These are phyloP conservation scores for Drosophila bocki DNA, from an alignment of 1,140 invertebrate genomes.

Conservation along the genomic window DNA sequence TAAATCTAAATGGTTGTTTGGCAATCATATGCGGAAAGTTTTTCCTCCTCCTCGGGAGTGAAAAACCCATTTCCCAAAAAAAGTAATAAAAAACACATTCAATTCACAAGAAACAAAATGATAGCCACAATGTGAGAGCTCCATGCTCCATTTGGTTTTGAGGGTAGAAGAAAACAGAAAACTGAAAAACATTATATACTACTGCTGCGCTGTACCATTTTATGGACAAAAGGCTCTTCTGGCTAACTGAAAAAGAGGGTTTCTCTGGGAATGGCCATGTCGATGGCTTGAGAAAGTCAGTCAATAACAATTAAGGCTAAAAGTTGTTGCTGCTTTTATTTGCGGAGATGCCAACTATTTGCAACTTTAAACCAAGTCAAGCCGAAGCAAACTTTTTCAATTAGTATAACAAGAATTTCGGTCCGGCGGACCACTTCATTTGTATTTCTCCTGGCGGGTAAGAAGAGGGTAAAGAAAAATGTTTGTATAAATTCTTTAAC, in stretches of 20 bases:
- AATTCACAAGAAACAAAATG: constrained; percentile 52
- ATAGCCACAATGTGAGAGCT: constrained; percentile 35
- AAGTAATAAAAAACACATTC: constrained; percentile 58
- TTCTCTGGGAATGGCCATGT: neutral
- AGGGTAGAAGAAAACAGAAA: constrained; percentile 42
- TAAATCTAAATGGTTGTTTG: constrained; percentile 32
- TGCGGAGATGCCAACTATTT: constrained; percentile 49
- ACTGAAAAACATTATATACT: constrained; percentile 54
- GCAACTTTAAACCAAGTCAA: constrained; percentile 64
- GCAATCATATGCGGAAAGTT: constrained; percentile 49
- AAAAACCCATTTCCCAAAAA: constrained; percentile 35
- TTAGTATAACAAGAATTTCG: constrained; percentile 78
- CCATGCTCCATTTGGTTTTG: constrained; percentile 57
- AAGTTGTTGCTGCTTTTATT: constrained; percentile 56
- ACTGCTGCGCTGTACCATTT: constrained; percentile 30
- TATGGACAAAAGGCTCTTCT: constrained; percentile 45
- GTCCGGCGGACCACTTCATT: constrained; percentile 41
- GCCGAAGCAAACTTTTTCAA: constrained; percentile 70
- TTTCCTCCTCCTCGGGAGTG: neutral
- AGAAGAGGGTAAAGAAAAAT: constrained; percentile 11
- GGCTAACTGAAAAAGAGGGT: constrained; percentile 3
- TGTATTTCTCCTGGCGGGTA: neutral
- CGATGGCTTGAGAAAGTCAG: constrained; percentile 51
- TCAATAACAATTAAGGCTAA: constrained; percentile 78
- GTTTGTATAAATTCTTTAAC: constrained; percentile 47